Base-by-base conservation (phyloP, 2,113 vertebrate species). In the Gila orcuttii region DNA sequence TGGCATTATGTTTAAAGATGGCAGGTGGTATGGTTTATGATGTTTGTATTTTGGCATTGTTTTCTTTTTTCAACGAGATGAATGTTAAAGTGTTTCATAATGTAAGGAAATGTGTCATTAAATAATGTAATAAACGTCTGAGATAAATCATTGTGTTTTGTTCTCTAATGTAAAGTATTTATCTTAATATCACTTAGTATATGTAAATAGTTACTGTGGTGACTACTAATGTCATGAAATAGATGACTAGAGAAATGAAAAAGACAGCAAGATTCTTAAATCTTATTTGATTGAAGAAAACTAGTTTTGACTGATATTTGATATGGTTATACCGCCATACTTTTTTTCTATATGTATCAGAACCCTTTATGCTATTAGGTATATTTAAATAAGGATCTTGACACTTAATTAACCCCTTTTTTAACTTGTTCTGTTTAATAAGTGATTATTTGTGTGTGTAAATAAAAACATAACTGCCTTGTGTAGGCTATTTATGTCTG, bases 11-110 rank as follows among this genome's bases (percentile, higher is more conserved):
- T n/a, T 55, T 9, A 25, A n/a, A 74, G 25, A 83, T 66, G 66
- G 52, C 36, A 66, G 13, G 8, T 80, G 76, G 50, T 66, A 79
- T 52, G 21, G 25, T 77, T 88, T 47, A 50, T 55, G 36, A 71
- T 45, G 25, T 85, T 88, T 88, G 84, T 88, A 80, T 88, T 83
- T 84, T 86, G 84, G 36, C 52, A 74, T 80, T 68, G 39, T 57
- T 76, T 82, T 79, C 28, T 76, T 69, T 33, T 76, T 64, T 23
- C 36, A 45, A 74, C 6, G 13, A 77, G 15, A 50, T 62, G 50
- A 79, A 71, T 50, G 74, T 86, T 76, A 45, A 36, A 75, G 25
- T 47, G 73, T 88, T 79, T 75, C 19, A 80, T 75, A 60, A 36
- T 84, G 66, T 82, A 84, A 83, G 39, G 62, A 77, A 79, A 76